These are phyloP conservation scores for Danaus plexippus DNA, from an alignment of 1,140 invertebrate species.

Conservation along the genomic window DNA sequence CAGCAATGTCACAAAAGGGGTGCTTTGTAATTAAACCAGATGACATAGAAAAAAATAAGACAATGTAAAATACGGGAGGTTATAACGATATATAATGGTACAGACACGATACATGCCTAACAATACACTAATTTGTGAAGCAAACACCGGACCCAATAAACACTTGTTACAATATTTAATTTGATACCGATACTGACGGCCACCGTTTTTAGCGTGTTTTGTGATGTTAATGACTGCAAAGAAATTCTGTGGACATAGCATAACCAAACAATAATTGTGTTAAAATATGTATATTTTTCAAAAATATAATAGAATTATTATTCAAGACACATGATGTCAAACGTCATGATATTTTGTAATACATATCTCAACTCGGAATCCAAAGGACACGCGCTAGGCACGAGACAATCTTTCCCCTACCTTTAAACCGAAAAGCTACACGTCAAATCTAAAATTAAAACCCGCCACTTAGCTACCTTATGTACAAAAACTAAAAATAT, in stretches of 20 bases:
- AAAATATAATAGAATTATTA: too few species aligned
- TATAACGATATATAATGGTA: too few species aligned
- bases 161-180: slow-evolving; percentile 68
- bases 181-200: slow-evolving; percentile 63
- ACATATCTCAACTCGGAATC: slow-evolving; percentile 14
- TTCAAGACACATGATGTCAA: too few species aligned
- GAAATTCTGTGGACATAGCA: slow-evolving; percentile 42
- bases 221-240: slow-evolving; percentile 60
- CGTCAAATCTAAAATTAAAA: slow-evolving; percentile 69
- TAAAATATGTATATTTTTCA: slow-evolving; percentile 6
- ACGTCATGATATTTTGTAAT: too few species aligned
- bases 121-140: slow-evolving; percentile 63
- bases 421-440: slow-evolving; percentile 43
- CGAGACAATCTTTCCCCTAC: slow-evolving; percentile 63
- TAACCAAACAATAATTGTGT: slow-evolving; percentile 10
- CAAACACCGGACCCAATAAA: slow-evolving; percentile 51
- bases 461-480: slow-evolving; percentile 68
- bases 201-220: slow-evolving; percentile 50
- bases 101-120: slow-evolving; percentile 22
- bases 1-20: slow-evolving; percentile 30
- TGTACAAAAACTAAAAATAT: slow-evolving; percentile 70
- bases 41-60: too few species aligned
- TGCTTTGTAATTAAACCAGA: background rate
- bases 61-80: too few species aligned
- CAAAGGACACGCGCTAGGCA: slow-evolving; percentile 60